Base-by-base conservation (phyloP, 2,797 vertebrate genomes). In the Sitta carolinensis region DNA sequence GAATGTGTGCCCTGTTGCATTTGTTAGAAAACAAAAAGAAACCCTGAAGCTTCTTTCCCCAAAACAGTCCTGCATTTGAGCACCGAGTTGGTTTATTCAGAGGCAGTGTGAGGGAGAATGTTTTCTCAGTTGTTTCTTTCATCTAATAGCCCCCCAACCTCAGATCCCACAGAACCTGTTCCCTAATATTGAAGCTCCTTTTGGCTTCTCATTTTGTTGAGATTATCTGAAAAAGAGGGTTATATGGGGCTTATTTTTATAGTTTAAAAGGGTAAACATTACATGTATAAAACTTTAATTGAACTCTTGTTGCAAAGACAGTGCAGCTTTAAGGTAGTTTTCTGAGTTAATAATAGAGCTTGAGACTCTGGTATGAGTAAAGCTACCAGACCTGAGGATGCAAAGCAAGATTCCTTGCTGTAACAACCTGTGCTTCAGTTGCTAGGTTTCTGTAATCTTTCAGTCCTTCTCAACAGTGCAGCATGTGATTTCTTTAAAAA, bases 361-460 rank as follows among this genome's bases (percentile, higher is more conserved):
- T 68, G 84, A 96, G 90, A 86, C 87, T 57, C 23, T 68, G 63
- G 68, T 77, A 42, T 47, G 64, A 94, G 29, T 84, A 13, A 88
- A 94, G 78, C 69, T 95, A 43, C 51, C 82, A 74, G 12, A 90
- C 63, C 90, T 55, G 80, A 82, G 84, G 93, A 95, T 72, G 79
- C 83, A 94, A 90, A 89, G 67, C 73, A 89, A 80, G 87, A 77
- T 67, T 67, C 67, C 80, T 93, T 89, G 76, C 82, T 62, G 45
- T 90, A 90, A 68, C 84, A 92, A 82, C 82, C 90, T 62, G 34
- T 68, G n/a, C 85, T 88, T 90, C 84, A 84, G 67, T 95, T 93
- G 94, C 97, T 94, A 93, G 91, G 88, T 94, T 95, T 96, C 93
- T 66, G 51, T 95, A 57, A 88, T 97, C 73, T 93, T 96, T 94